Conservation (phyloP, 2,113 vertebrate genomes). For the Calidris pugnax region DNA sequence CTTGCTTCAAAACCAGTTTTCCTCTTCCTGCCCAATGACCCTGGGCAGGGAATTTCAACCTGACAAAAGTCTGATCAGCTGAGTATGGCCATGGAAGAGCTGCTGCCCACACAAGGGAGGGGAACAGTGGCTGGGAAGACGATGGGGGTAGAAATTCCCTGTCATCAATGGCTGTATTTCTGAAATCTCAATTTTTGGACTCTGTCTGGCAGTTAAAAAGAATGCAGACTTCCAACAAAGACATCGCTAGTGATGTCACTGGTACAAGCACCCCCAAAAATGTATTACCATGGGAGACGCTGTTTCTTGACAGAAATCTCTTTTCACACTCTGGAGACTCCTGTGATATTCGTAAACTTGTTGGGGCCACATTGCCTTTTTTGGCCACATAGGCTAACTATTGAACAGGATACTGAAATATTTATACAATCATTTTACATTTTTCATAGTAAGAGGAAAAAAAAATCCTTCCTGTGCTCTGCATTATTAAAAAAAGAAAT, state of each 20-base stretch:
- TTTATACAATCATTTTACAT: background rate
- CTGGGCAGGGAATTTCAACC: background rate
- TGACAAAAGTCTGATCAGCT: background rate
- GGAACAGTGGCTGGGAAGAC: background rate
- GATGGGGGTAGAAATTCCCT: background rate
- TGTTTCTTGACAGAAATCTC: background rate
- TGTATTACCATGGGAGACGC: background rate
- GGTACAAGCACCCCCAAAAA: background rate
- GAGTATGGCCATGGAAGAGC: fast-evolving
- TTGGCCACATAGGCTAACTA: background rate
- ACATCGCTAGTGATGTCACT: no score
- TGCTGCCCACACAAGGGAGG: background rate
- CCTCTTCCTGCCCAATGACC: background rate
- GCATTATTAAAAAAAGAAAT: background rate
- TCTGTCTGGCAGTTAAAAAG: background rate
- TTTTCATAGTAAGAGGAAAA: background rate
- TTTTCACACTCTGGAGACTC: background rate
- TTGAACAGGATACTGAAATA: background rate
- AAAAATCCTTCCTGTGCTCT: background rate
- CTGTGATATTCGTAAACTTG: background rate
- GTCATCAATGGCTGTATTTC: background rate
- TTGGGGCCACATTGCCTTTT: fast-evolving
- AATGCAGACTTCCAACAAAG: background rate
- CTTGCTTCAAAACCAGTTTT: background rate
- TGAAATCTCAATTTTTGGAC: background rate